A percentile compares a stretch with the other conserved stretches of the same genome.
Conservation (phyloP, 2,888 invertebrate species). For the Apamea sordens region DNA sequence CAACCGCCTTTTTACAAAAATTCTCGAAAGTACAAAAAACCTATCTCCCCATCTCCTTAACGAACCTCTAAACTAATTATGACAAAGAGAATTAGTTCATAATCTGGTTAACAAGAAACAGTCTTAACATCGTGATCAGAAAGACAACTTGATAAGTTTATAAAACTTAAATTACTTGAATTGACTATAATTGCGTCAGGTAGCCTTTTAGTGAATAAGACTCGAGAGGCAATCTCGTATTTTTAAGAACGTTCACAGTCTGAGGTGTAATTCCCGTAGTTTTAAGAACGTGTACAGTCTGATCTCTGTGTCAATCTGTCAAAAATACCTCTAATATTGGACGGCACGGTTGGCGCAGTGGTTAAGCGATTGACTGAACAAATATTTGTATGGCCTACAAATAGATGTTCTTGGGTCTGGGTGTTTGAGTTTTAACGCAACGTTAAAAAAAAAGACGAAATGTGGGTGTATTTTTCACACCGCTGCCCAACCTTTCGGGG, state of each 20-base stretch:
- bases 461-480: background rate
- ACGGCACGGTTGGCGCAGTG: no score
- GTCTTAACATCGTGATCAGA: conserved; percentile 36
- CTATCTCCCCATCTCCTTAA: background rate
- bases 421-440: no score
- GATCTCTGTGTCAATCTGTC: no score
- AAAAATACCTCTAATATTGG: no score
- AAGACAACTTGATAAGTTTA: conserved; percentile 37
- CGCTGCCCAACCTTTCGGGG: background rate
- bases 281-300: no score
- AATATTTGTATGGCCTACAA: no score
- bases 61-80: conserved; percentile 49
- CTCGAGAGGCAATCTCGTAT: background rate
- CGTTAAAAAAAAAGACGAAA: no score
- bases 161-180: conserved; percentile 14
- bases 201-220: background rate
- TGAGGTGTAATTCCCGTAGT: no score
- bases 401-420: no score
- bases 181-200: no score
- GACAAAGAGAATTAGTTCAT: conserved; percentile 32
- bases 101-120: conserved; percentile 39
- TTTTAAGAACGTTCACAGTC: no score
- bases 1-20: background rate
- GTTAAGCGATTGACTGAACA: no score
- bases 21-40: background rate